Evolutionary conservation across 2,113 vertebrate genomes (phyloP).

Genomic region (Hippocampus guttulatus): DNA sequence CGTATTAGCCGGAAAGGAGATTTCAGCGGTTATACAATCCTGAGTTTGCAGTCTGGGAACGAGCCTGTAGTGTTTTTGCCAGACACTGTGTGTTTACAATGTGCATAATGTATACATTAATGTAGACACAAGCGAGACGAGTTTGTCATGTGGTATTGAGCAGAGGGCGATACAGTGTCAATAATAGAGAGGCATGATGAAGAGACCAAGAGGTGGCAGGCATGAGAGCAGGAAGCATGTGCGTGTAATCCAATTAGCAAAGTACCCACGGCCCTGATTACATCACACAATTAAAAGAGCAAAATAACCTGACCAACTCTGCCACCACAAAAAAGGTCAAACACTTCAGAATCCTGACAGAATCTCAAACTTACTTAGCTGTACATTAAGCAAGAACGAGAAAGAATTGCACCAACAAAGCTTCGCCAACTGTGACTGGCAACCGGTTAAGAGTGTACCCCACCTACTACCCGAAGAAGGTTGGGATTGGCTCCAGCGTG

Average conservation of each 20-base stretch:
- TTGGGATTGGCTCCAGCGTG: too few species aligned
- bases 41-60: constrained; percentile 47
- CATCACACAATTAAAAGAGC: neutral
- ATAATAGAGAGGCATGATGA: constrained; percentile 3
- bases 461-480: too few species aligned
- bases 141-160: neutral
- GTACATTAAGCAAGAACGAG: too few species aligned
- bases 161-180: neutral
- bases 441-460: too few species aligned
- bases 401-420: too few species aligned
- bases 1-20: constrained; percentile 55
- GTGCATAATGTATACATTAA: neutral
- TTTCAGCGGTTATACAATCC: constrained; percentile 56
- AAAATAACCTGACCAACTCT: neutral
- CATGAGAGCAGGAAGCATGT: constrained; percentile 18
- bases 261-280: neutral
- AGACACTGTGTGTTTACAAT: constrained; percentile 13
- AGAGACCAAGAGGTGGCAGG: constrained; percentile 2
- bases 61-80: constrained; percentile 33
- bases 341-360: too few species aligned
- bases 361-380: too few species aligned
- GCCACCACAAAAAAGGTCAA: neutral
- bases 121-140: neutral
- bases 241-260: constrained; percentile 20
- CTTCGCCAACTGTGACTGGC: too few species aligned